Conservation (phyloP, 2,113 vertebrate species). For the Camelus dromedarius region DNA sequence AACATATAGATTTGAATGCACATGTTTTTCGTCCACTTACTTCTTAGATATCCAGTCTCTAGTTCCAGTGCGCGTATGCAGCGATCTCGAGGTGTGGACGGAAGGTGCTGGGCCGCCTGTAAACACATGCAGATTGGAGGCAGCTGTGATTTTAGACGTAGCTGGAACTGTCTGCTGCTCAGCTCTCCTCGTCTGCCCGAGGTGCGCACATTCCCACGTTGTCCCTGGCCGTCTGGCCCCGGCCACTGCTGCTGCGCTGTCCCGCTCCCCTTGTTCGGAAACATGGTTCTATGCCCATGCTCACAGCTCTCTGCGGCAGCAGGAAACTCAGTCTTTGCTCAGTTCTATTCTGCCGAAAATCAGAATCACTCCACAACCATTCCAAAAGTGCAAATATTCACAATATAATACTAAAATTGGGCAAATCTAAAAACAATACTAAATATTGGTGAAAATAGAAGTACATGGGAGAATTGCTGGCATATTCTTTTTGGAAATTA, state of each 20-base stretch:
- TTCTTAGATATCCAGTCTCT: neutral
- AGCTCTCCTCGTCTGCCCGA: neutral
- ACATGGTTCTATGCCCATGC: neutral
- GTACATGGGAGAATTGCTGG: neutral
- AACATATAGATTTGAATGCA: neutral
- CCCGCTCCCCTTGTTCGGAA: neutral
- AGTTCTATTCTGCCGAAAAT: neutral
- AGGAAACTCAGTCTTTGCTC: neutral
- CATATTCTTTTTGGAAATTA: neutral
- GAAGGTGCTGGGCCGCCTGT: neutral
- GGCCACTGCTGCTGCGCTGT: too few species aligned
- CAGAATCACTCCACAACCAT: neutral
- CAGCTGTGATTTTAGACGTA: neutral
- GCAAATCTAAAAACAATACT: neutral
- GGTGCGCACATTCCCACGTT: neutral
- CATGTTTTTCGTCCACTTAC: neutral
- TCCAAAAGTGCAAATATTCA: neutral
- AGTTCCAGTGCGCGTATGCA: too few species aligned
- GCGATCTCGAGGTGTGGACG: neutral
- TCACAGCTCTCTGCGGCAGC: neutral
- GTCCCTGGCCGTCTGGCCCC: neutral
- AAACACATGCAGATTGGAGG: neutral
- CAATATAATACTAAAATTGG: neutral
- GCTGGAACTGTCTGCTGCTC: neutral
- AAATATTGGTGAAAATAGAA: neutral